Percentiles rank a stretch among this genome's conserved stretches.
phyloP scores from a whole-genome alignment of 2,888 invertebrate genomes.

The Rhagonycha fulva region DNA sequence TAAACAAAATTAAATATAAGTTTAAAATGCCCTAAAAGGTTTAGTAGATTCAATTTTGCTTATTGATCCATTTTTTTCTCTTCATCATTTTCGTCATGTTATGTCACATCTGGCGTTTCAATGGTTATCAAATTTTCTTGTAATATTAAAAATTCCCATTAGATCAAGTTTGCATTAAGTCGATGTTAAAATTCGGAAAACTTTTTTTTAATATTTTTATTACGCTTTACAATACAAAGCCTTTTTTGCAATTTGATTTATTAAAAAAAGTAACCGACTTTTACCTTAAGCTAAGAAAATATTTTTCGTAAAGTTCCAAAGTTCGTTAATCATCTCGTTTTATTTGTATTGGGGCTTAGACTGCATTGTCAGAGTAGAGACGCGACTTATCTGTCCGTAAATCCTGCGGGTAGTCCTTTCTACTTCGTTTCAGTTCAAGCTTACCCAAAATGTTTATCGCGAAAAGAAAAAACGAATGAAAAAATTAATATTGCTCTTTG shows the following conservation, averaged over 20 bases:
- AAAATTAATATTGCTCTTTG: background rate
- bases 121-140: background rate
- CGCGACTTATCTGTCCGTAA: background rate
- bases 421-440: background rate
- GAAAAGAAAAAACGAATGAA: background rate
- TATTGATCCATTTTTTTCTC: background rate
- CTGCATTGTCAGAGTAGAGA: background rate
- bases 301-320: background rate
- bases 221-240: background rate
- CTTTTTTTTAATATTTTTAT: background rate
- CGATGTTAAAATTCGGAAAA: background rate
- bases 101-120: background rate
- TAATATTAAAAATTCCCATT: background rate
- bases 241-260: background rate
- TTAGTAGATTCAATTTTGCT: background rate
- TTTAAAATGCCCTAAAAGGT: background rate
- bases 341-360: background rate
- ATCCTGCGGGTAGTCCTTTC: background rate
- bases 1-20: conserved; percentile 7
- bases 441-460: background rate
- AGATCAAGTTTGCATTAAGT: background rate
- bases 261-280: background rate
- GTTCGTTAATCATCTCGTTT: background rate
- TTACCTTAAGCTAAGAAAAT: background rate
- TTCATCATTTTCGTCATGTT: background rate